phyloP scores from a whole-genome alignment of 1,140 invertebrate genomes.

The Magallana angulata region DNA sequence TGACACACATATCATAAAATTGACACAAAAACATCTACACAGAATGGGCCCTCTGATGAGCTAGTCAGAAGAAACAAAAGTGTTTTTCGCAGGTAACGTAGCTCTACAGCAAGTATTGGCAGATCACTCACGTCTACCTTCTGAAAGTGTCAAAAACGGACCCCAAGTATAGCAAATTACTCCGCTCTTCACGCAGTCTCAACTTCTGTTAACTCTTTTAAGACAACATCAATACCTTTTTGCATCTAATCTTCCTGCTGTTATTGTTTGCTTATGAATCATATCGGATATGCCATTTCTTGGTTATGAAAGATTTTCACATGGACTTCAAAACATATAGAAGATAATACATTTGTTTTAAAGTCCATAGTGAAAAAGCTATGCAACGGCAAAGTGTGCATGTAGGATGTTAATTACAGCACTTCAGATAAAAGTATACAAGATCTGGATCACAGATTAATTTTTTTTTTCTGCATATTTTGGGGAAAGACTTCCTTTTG shows the following conservation, averaged over 20 bases:
- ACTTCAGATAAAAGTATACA: neutral
- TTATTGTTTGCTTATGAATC: constrained; percentile 18
- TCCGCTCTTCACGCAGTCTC: neutral
- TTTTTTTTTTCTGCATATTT: too few relatives aligned
- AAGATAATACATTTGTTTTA: neutral
- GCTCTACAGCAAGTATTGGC: constrained; percentile 12
- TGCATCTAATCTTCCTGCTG: neutral
- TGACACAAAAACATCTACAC: constrained; percentile 19
- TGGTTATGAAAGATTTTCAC: constrained; percentile 23
- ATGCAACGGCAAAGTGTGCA: neutral
- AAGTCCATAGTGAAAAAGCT: neutral
- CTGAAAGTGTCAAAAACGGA: neutral
- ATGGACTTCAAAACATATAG: neutral
- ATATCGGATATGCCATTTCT: constrained; percentile 15
- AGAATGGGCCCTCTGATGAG: neutral
- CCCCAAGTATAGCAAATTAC: neutral
- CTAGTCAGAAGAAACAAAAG: constrained; percentile 29
- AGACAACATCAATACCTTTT: constrained; percentile 13
- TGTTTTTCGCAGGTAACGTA: constrained; percentile 15
- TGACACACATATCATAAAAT: constrained; percentile 36
- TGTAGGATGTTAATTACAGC: neutral
- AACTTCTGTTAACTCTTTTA: constrained; percentile 2
- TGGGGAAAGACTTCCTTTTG: neutral
- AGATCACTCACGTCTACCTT: neutral
- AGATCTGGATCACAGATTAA: neutral